Evolutionary conservation across 2,113 vertebrate species (phyloP).

Genomic region (Arothron firmamentum): DNA sequence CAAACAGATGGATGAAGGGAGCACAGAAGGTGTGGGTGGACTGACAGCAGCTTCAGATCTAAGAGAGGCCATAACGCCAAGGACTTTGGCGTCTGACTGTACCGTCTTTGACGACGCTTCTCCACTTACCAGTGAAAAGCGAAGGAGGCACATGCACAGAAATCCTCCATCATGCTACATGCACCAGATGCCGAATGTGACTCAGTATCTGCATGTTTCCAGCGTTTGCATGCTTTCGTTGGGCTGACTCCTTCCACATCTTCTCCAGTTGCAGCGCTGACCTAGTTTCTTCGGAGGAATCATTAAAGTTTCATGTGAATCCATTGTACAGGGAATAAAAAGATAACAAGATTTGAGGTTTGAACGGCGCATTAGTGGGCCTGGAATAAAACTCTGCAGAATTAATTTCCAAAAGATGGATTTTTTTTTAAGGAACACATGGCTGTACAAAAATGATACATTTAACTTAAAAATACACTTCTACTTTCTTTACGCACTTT

Average conservation of each 20-base stretch:
- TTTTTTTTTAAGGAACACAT: too few relatives aligned
- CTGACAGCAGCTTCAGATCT: slow-evolving; percentile 11
- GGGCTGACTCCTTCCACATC: slow-evolving; percentile 1
- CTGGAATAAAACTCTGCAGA: slow-evolving; percentile 21
- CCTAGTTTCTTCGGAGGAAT: slow-evolving; percentile 48
- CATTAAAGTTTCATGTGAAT: slow-evolving; percentile 59
- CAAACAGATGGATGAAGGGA: slow-evolving; percentile 2
- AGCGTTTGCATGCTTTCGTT: neutral
- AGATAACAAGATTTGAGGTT: slow-evolving; percentile 33
- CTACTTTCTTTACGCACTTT: too few relatives aligned
- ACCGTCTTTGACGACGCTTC: neutral
- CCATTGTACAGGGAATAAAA: slow-evolving; percentile 34
- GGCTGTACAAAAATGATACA: too few relatives aligned
- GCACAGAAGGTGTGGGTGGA: slow-evolving; percentile 17
- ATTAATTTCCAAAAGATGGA: slow-evolving; percentile 8
- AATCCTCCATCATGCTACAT: neutral
- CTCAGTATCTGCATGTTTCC: neutral
- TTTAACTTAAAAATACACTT: too few relatives aligned
- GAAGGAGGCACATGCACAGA: neutral
- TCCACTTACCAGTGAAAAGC: neutral
- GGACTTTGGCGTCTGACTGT: slow-evolving; percentile 4
- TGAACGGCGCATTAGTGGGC: slow-evolving; percentile 23
- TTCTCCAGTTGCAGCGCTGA: slow-evolving; percentile 44
- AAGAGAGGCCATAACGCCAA: slow-evolving; percentile 7
- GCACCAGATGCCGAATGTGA: neutral